phyloP scores from a whole-genome alignment of 2,113 vertebrate species.

The Oncorhynchus gorbuscha region DNA sequence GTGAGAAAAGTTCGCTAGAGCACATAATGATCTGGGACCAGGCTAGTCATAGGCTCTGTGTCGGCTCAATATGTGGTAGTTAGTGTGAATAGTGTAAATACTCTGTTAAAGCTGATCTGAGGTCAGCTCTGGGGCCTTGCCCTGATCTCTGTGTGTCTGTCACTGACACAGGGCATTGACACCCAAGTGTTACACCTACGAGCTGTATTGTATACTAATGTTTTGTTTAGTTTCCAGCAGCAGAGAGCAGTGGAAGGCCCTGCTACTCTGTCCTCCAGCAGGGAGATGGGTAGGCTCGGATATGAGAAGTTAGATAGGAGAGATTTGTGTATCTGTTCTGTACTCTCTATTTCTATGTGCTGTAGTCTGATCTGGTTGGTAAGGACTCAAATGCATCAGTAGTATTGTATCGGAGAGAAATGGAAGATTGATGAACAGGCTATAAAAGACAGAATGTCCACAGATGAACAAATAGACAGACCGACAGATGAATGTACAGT shows the following conservation, averaged over 20 bases:
- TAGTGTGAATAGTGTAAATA: constrained; percentile 23
- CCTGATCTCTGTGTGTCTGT: constrained; percentile 15
- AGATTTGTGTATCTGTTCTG: not conserved
- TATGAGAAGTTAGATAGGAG: not conserved
- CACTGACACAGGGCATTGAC: constrained; percentile 11
- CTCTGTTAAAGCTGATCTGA: constrained; percentile 20
- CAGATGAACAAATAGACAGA: not conserved
- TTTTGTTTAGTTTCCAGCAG: constrained; percentile 17
- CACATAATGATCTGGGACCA: too few species aligned
- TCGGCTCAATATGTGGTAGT: not conserved
- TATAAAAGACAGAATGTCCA: not conserved
- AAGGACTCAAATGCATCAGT: not conserved
- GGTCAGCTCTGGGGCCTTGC: not conserved
- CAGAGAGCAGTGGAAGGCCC: not conserved
- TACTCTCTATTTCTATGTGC: not conserved
- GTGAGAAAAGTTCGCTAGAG: too few species aligned
- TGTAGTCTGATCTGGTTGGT: not conserved
- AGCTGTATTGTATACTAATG: constrained; percentile 2
- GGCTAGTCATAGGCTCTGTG: not conserved
- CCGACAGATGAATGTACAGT: not conserved
- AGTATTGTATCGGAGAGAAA: not conserved
- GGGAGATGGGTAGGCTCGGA: constrained; percentile 7
- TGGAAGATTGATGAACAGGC: not conserved
- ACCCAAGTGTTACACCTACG: not conserved
- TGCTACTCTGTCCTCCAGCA: constrained; percentile 21